A percentile compares a stretch with the other conserved stretches of the same genome.
These are phyloP conservation scores for Isichthys henryi DNA, from an alignment of 2,113 vertebrate species.

Conservation along the genomic window DNA sequence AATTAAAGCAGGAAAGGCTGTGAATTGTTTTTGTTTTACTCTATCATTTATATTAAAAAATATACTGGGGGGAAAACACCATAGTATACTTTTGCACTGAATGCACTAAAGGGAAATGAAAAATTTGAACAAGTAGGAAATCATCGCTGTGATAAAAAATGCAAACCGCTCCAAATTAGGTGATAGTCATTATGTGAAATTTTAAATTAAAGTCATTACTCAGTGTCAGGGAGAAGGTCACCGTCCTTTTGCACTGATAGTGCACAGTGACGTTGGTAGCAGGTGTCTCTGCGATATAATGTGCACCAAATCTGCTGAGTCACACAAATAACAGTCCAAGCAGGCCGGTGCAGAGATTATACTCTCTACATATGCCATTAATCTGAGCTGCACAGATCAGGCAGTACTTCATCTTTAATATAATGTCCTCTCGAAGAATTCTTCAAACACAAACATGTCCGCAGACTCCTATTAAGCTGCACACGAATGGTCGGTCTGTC, in stretches of 20 bases:
- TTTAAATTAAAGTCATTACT: conserved; percentile 18
- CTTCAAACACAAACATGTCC: not conserved
- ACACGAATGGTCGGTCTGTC: not conserved
- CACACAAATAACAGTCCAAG: not conserved
- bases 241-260: not conserved
- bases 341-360: not conserved
- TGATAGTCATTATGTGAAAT: conserved; percentile 3
- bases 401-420: not conserved
- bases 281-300: not conserved
- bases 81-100: not conserved
- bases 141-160: conserved; percentile 3
- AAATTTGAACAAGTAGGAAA: not conserved
- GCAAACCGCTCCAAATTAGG: conserved; percentile 6
- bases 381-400: not conserved
- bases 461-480: not conserved
- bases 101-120: not conserved
- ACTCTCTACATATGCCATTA: not conserved
- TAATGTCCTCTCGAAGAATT: not conserved
- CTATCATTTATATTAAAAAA: not conserved
- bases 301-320: not conserved
- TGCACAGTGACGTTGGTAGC: not conserved
- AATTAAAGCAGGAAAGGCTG: not conserved
- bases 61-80: not conserved
- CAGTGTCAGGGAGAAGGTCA: not conserved
- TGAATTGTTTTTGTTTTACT: not conserved